Conservation (phyloP, 2,113 vertebrate species). For the Damaliscus lunatus region DNA sequence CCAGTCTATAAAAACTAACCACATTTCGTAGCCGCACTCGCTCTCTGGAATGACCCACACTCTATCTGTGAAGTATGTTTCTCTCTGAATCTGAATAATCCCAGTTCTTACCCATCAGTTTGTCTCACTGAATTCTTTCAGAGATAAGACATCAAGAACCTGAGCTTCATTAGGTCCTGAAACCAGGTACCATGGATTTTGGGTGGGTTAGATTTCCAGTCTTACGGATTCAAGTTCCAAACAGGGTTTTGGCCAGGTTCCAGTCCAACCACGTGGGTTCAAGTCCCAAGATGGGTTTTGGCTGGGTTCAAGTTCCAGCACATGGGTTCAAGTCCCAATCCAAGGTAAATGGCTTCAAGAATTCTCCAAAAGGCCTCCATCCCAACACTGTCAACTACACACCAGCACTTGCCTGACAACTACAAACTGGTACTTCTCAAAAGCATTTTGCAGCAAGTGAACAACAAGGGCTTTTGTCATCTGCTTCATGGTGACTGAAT, state of each 20-base stretch:
- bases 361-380: neutral
- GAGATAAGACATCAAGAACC: neutral
- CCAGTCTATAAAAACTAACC: neutral
- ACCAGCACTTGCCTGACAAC: neutral
- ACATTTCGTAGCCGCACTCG: rapidly evolving
- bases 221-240: neutral
- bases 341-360: neutral
- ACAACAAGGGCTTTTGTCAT: neutral
- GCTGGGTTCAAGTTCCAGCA: neutral
- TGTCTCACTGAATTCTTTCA: neutral
- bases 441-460: neutral
- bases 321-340: neutral
- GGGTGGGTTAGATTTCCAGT: neutral
- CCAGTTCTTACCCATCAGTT: neutral
- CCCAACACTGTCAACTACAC: neutral
- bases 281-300: neutral
- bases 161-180: neutral
- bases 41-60: neutral
- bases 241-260: neutral
- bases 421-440: neutral
- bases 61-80: neutral
- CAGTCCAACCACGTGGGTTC: neutral
- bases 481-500: neutral
- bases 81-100: neutral
- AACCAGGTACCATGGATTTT: neutral